Percentiles rank a stretch among this genome's conserved stretches.
These are phyloP conservation scores for Styela clava DNA, from an alignment of 23 tunicate species.

Conservation along the genomic window DNA sequence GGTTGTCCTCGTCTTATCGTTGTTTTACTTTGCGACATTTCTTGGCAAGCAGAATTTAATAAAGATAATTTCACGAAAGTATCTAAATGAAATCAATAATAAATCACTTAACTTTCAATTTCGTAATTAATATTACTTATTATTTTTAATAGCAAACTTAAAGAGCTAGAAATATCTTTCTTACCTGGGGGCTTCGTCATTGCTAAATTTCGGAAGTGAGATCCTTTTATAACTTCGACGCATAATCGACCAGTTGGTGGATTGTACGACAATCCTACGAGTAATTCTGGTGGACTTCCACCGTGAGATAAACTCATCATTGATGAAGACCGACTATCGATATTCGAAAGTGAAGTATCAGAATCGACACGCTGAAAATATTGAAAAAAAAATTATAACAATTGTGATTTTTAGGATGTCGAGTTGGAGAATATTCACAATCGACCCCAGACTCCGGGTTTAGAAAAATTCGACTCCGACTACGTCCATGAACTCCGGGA, in stretches of 20 bases:
- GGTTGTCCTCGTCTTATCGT: conserved; percentile 83
- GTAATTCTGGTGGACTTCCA: conserved; percentile 84
- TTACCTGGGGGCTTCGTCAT: conserved; percentile 80
- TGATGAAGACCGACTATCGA: conserved; percentile 36
- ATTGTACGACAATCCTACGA: conserved; percentile 72
- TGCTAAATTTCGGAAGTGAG: conserved; percentile 78
- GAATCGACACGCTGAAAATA: conserved; percentile 51
- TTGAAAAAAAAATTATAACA: background rate
- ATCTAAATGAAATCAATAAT: conserved; percentile 40
- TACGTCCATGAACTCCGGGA: too few relatives aligned
- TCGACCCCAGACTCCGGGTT: too few relatives aligned
- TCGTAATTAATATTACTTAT: too few relatives aligned
- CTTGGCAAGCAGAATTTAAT: conserved; percentile 80
- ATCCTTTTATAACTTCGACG: conserved; percentile 90
- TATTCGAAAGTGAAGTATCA: conserved; percentile 18
- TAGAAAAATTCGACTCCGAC: too few relatives aligned
- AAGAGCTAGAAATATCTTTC: too few relatives aligned
- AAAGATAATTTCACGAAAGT: conserved; percentile 84
- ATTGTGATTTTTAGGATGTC: too few relatives aligned
- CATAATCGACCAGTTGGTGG: conserved; percentile 87
- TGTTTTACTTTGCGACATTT: conserved; percentile 96
- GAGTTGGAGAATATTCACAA: too few relatives aligned
- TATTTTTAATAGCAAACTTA: background rate
- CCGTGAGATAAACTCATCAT: conserved; percentile 66
- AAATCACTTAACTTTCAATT: too few relatives aligned